Conservation (phyloP, 1,140 invertebrate species). For the Sipha flava region DNA sequence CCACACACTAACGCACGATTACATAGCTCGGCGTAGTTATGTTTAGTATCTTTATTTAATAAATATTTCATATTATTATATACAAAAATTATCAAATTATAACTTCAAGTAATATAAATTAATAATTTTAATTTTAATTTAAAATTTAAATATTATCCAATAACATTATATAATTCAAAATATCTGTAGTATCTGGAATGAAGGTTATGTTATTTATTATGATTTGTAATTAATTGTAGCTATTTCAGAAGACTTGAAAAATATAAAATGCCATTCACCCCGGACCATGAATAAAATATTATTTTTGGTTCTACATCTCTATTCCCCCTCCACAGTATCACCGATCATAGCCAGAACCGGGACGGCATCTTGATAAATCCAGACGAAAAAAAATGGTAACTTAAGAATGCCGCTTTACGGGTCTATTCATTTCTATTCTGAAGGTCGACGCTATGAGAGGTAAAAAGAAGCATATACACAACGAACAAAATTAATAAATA, state of each 20-base stretch:
- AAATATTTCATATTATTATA: too few relatives aligned
- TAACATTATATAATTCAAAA: too few relatives aligned
- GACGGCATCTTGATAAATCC: not conserved
- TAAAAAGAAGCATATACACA: not conserved
- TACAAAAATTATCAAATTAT: too few relatives aligned
- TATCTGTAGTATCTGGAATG: not conserved
- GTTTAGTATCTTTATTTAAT: too few relatives aligned
- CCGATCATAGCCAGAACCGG: not conserved
- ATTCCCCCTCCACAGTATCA: not conserved
- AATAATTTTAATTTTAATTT: too few relatives aligned
- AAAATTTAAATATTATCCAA: too few relatives aligned
- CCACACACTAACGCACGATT: too few relatives aligned
- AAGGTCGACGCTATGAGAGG: not conserved
- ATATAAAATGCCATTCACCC: not conserved
- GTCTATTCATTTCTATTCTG: slow-evolving; percentile 4
- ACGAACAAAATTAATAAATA: not conserved
- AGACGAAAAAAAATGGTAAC: slow-evolving; percentile 27
- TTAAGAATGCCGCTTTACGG: slow-evolving; percentile 18
- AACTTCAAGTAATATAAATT: too few relatives aligned
- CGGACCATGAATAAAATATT: not conserved
- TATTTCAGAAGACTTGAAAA: not conserved
- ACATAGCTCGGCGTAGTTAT: too few relatives aligned
- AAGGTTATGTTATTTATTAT: not conserved
- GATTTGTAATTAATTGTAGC: not conserved
- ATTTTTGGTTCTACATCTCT: not conserved